Evolutionary conservation across 2,888 invertebrate species (phyloP).

Genomic region (Pterostichus madidus): DNA sequence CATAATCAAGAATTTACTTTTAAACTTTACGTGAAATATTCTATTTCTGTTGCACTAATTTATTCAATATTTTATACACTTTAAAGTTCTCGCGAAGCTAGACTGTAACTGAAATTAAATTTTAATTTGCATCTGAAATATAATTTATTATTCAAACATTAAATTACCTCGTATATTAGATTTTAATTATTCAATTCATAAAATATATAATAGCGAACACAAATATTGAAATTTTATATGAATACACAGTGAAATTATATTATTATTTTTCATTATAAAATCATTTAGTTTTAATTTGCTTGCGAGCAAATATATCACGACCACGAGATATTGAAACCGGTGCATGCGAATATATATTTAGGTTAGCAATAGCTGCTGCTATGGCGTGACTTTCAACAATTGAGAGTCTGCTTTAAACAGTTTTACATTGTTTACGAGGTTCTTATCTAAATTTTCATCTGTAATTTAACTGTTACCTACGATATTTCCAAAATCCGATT

Average conservation of each 20-base stretch:
- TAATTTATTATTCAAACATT: conserved; percentile 49
- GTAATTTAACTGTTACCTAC: conserved; percentile 55
- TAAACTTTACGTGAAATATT: conserved; percentile 31
- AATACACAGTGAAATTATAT: conserved; percentile 5
- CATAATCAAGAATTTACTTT: conserved; percentile 47
- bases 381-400: conserved; percentile 41
- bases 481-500: conserved; percentile 56
- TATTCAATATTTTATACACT: conserved; percentile 48
- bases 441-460: conserved; percentile 55
- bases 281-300: conserved; percentile 40
- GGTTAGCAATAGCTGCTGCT: background rate
- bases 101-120: conserved; percentile 39
- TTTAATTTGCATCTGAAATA: conserved; percentile 51
- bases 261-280: conserved; percentile 52
- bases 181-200: conserved; percentile 53
- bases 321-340: conserved; percentile 21
- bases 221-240: conserved; percentile 38
- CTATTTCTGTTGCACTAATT: conserved; percentile 43
- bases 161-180: conserved; percentile 46
- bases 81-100: conserved; percentile 32
- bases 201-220: conserved; percentile 22
- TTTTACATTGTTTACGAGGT: conserved; percentile 39
- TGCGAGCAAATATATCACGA: conserved; percentile 14
- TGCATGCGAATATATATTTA: conserved; percentile 38
- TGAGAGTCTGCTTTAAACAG: conserved; percentile 27